phyloP scores from a whole-genome alignment of 2,797 vertebrate species.

The Melanotaenia boesemani region DNA sequence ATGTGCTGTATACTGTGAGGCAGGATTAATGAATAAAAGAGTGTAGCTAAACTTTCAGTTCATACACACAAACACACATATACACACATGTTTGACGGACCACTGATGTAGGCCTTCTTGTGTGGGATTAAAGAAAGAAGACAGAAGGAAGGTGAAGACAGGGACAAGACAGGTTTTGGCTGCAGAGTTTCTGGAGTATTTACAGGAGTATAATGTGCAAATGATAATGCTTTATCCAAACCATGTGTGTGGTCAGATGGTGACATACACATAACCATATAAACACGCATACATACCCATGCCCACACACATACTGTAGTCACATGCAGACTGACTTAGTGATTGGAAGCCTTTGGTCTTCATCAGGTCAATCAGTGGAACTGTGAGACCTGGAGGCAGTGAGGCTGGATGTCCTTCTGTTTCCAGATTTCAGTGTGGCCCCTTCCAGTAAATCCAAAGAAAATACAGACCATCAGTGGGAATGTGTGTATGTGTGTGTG shows the following conservation, averaged over 20 bases:
- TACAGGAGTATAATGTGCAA: slow-evolving; percentile 71
- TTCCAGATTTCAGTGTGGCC: slow-evolving; percentile 67
- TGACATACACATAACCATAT: slow-evolving; percentile 46
- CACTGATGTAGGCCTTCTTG: slow-evolving; percentile 62
- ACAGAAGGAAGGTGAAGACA: slow-evolving; percentile 56
- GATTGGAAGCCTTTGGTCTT: slow-evolving; percentile 75
- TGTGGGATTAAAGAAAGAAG: slow-evolving; percentile 66
- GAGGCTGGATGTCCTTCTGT: slow-evolving; percentile 68
- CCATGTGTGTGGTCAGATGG: slow-evolving; percentile 71
- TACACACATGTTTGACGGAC: slow-evolving; percentile 24
- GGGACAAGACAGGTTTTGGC: slow-evolving; percentile 59
- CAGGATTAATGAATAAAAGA: slow-evolving; percentile 15
- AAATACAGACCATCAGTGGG: slow-evolving; percentile 70
- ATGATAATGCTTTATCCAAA: slow-evolving; percentile 70
- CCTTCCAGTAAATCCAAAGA: slow-evolving; percentile 75
- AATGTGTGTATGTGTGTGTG: slow-evolving; percentile 17
- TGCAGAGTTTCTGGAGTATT: slow-evolving; percentile 53
- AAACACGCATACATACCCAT: slow-evolving; percentile 28
- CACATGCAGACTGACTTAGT: slow-evolving; percentile 23
- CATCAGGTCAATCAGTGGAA: slow-evolving; percentile 79
- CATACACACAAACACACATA: slow-evolving; percentile 4
- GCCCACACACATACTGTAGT: slow-evolving; percentile 22
- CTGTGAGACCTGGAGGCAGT: slow-evolving; percentile 68
- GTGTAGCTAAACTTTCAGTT: background rate
- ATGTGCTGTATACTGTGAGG: background rate